Evolutionary conservation across 1,140 invertebrate species (phyloP).

Genomic region (Papilio machaon): DNA sequence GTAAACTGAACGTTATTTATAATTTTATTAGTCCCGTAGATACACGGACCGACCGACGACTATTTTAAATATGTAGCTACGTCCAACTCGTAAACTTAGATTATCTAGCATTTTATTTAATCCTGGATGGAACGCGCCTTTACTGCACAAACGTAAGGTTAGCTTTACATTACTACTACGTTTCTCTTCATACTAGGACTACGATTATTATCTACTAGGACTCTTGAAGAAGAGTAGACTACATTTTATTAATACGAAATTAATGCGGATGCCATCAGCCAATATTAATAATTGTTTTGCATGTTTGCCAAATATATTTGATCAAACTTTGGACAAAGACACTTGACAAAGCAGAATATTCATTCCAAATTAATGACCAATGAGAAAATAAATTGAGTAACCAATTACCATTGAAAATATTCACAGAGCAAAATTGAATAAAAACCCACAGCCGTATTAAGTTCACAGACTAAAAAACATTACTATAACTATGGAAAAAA

Average conservation of each 20-base stretch:
- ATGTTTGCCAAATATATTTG: conserved; percentile 2
- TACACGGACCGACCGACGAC: not conserved
- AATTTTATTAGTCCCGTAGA: conserved; percentile 21
- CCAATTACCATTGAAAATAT: not conserved
- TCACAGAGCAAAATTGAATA: not conserved
- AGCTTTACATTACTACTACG: too few species aligned
- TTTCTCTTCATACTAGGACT: not conserved
- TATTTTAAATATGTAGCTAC: conserved; percentile 8
- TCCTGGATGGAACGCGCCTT: not conserved
- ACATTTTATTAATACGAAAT: not conserved
- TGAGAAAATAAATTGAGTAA: not conserved
- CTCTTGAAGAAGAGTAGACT: not conserved
- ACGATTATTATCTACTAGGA: not conserved
- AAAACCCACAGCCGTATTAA: not conserved
- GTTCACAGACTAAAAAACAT: too few species aligned
- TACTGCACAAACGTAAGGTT: not conserved
- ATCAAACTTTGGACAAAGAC: conserved; percentile 1
- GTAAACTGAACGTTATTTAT: conserved; percentile 10
- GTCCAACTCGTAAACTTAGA: not conserved
- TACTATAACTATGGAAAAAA: not conserved
- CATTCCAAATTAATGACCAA: not conserved
- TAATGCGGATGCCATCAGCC: not conserved
- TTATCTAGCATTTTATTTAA: not conserved
- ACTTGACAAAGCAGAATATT: not conserved
- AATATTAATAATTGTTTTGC: not conserved